Conservation (phyloP, 37 sponge, comb jelly and placozoan species). For the Bolinopsis microptera region DNA sequence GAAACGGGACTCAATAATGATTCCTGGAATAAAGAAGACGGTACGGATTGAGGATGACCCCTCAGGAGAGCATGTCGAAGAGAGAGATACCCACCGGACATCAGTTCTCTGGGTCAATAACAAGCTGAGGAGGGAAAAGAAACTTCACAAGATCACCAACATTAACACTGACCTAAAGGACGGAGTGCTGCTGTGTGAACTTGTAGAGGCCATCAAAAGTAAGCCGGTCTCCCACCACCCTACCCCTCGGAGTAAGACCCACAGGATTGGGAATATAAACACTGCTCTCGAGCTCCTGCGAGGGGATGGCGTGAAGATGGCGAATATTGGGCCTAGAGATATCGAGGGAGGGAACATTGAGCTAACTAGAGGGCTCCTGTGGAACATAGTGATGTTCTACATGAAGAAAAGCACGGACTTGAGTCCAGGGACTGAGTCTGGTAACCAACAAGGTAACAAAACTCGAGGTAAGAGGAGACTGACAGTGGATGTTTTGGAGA, state of each 20-base stretch:
- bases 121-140: neutral
- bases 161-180: neutral
- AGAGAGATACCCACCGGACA: neutral
- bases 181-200: constrained; percentile 13
- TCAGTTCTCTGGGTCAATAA: constrained; percentile 3
- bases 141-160: neutral
- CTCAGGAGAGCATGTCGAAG: neutral
- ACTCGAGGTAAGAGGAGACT: neutral
- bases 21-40: neutral
- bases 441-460: neutral
- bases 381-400: neutral
- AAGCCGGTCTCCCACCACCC: neutral
- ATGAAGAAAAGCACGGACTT: neutral
- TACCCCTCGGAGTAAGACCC: neutral
- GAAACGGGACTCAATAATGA: neutral
- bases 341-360: neutral
- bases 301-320: neutral
- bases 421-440: neutral
- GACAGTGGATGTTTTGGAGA: neutral
- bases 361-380: neutral
- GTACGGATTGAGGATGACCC: neutral
- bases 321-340: neutral
- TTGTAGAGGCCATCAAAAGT: neutral
- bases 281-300: neutral
- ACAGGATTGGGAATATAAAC: neutral